Percentiles rank a stretch among this genome's conserved stretches.
These are phyloP conservation scores for Limenitis camilla DNA, from an alignment of 2,888 invertebrate genomes.

Conservation along the genomic window DNA sequence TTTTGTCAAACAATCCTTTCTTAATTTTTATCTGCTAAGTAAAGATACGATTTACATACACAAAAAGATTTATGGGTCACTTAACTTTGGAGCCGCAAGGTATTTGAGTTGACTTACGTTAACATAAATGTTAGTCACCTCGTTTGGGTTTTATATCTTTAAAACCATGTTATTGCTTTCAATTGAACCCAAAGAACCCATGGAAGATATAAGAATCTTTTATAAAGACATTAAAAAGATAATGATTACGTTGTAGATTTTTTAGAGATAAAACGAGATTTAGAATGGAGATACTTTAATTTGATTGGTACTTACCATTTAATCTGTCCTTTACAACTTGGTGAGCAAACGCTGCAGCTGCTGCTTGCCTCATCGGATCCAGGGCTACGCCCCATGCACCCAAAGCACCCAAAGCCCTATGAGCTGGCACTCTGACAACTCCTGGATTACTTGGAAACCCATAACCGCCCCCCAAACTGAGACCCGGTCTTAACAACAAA, in stretches of 20 bases:
- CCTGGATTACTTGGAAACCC: slow-evolving; percentile 79
- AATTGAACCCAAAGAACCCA: too few species aligned
- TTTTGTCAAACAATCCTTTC: slow-evolving; percentile 5
- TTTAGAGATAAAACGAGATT: neutral
- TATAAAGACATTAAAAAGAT: neutral
- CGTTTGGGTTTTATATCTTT: slow-evolving; percentile 2
- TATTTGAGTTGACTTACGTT: slow-evolving; percentile 13
- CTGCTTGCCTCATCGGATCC: slow-evolving; percentile 78
- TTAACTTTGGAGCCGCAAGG: slow-evolving; percentile 15
- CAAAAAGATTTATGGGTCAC: slow-evolving; percentile 25
- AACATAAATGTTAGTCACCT: slow-evolving; percentile 8
- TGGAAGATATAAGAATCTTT: neutral
- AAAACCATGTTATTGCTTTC: neutral
- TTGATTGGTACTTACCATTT: slow-evolving; percentile 77
- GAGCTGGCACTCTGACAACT: slow-evolving; percentile 88
- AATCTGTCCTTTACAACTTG: slow-evolving; percentile 88
- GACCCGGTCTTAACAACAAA: slow-evolving; percentile 56
- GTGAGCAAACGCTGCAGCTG: slow-evolving; percentile 83
- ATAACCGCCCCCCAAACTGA: slow-evolving; percentile 69
- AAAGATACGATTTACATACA: slow-evolving; percentile 26
- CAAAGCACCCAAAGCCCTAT: slow-evolving; percentile 75
- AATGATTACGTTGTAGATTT: neutral
- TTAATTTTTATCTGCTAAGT: slow-evolving; percentile 19
- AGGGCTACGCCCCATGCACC: slow-evolving; percentile 76
- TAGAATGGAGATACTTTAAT: too few species aligned